Base-by-base conservation (phyloP, 2,113 vertebrate genomes). In the Rhodinocichla rosea region DNA sequence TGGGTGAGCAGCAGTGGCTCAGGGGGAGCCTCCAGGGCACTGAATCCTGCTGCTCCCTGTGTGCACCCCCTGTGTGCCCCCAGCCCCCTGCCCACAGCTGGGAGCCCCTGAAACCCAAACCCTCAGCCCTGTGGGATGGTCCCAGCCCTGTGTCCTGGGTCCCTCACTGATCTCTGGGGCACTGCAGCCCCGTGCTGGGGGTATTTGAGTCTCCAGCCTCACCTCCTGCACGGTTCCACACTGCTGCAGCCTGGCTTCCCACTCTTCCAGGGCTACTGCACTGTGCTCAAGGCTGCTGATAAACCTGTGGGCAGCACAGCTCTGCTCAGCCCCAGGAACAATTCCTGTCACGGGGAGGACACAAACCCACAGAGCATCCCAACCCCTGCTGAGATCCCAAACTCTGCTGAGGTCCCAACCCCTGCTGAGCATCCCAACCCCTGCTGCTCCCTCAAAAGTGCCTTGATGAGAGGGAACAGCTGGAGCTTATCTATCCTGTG, bases 401-500 rank as follows among this genome's bases (percentile, higher is more conserved):
- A 4, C 3, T 10, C 28, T 11, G 0, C 6, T 3, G 0, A 28
- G 50, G n/a, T 2, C 19, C 3, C 47, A 55, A 1, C 5, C 3
- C 11, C 28, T 11, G 0, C 6, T 3, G 0, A 28, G 50, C n/a
- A 52, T 52, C 52, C 28, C 50, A 30, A 11, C 6, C 3, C 10
- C 27, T 12, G 0, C 7, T 3, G 0, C 13, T 22, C 8, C 1
- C 6, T 5, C 0, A 6, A 1, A 30, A 1, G 7, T 1, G 1
- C 1, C 11, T 57, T 0, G 6, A 4, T 16, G 3, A 49, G 3
- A 33, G 2, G 2, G 20, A 40, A 15, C 21, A 65, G n/a, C 40
- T 65, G 42, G 26, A 80, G 45, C 11, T 81, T n/a, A 4, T 37
- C 27, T 6, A 42, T 37, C 44, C 40, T 76, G 15, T 32, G 47